phyloP scores from a whole-genome alignment of 2,888 invertebrate species.

The Octodonta nipae region DNA sequence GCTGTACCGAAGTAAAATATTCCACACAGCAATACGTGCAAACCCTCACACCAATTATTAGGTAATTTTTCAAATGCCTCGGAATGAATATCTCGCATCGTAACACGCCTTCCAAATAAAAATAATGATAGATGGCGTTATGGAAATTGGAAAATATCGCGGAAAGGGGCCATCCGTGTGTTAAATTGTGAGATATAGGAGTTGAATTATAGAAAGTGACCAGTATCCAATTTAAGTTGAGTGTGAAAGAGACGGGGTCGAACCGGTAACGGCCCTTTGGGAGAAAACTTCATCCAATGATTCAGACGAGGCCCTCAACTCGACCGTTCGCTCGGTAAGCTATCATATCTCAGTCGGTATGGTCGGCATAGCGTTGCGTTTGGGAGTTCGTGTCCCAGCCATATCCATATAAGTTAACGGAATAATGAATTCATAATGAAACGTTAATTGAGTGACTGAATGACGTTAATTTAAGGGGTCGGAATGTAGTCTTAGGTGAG shows the following conservation, averaged over 20 bases:
- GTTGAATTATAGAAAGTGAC: conserved; percentile 39
- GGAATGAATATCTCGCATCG: conserved; percentile 1
- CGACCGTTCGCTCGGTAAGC: background rate
- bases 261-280: conserved; percentile 34
- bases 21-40: too few relatives aligned
- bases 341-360: conserved; percentile 2
- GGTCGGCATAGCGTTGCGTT: too few relatives aligned
- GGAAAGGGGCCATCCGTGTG: conserved; percentile 14
- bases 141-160: conserved; percentile 2
- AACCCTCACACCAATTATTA: too few relatives aligned
- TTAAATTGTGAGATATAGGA: conserved; percentile 35
- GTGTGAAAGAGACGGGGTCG: conserved; percentile 35
- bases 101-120: background rate
- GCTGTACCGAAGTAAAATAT: too few relatives aligned
- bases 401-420: too few relatives aligned
- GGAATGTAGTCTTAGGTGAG: too few relatives aligned
- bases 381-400: too few relatives aligned
- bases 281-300: conserved; percentile 35
- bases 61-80: too few relatives aligned
- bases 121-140: conserved; percentile 2
- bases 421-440: conserved; percentile 1
- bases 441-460: too few relatives aligned
- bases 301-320: conserved; percentile 25
- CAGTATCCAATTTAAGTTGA: conserved; percentile 38
- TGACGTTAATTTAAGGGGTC: too few relatives aligned